phyloP scores from a whole-genome alignment of 2,888 invertebrate species.

The Aleiodes leptofemur region DNA sequence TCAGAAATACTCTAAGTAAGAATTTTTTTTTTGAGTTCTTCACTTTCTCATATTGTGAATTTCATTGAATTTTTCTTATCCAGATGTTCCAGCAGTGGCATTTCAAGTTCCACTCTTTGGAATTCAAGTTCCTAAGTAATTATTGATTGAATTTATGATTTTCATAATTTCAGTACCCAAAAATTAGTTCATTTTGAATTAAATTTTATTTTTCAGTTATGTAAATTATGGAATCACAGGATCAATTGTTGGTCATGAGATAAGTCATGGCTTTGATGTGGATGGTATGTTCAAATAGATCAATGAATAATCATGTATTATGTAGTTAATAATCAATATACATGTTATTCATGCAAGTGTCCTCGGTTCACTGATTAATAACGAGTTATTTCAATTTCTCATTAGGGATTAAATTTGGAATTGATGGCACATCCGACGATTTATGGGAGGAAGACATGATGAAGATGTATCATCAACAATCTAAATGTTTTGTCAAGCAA shows the following conservation, averaged over 20 bases:
- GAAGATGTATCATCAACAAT: slow-evolving; percentile 49
- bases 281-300: slow-evolving; percentile 7
- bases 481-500: slow-evolving; percentile 53
- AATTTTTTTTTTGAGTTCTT: neutral
- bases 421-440: slow-evolving; percentile 1
- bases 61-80: no score
- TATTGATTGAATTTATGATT: no score
- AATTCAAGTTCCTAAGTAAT: no score
- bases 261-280: slow-evolving; percentile 54
- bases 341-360: no score
- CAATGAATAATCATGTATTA: no score
- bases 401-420: slow-evolving; percentile 38
- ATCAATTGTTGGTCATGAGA: slow-evolving; percentile 52
- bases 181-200: neutral
- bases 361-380: no score
- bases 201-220: slow-evolving; percentile 35
- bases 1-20: slow-evolving; percentile 62
- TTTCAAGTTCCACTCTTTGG: no score
- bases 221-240: slow-evolving; percentile 53
- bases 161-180: no score
- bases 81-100: no score
- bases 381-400: no score
- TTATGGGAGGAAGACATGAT: slow-evolving; percentile 41
- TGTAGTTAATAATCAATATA: no score
- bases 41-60: no score